Conservation (phyloP, 2,888 invertebrate genomes). For the Auanema sp. region DNA sequence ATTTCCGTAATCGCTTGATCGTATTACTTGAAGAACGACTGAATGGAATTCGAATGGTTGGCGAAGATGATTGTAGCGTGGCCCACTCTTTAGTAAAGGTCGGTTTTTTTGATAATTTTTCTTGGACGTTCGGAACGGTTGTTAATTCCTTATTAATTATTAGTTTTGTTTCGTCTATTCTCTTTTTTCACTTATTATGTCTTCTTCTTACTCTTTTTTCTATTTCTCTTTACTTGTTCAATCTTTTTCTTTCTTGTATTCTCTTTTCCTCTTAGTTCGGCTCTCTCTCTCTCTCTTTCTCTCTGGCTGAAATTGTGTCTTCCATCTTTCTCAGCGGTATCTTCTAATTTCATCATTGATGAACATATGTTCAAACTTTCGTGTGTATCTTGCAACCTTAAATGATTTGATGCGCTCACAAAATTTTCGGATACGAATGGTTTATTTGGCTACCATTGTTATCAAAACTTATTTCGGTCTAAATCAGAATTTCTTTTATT, state of each 20-base stretch:
- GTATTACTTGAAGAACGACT: constrained; percentile 32
- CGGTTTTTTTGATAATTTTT: constrained; percentile 12
- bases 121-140: not conserved
- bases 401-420: too few relatives aligned
- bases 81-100: constrained; percentile 49
- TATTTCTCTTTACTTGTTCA: not conserved
- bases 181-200: not conserved
- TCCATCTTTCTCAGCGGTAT: not conserved
- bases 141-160: not conserved
- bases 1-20: constrained; percentile 25
- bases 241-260: constrained; percentile 1
- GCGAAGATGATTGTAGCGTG: constrained; percentile 46
- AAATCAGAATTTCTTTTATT: too few relatives aligned
- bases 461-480: too few relatives aligned
- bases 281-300: constrained; percentile 12
- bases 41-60: constrained; percentile 44
- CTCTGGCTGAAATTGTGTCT: not conserved
- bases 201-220: constrained; percentile 5
- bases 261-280: constrained; percentile 12
- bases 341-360: not conserved
- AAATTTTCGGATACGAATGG: too few relatives aligned
- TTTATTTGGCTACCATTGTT: too few relatives aligned
- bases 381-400: too few relatives aligned
- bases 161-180: too few relatives aligned
- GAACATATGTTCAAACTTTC: too few relatives aligned